Percentiles rank a stretch among this genome's conserved stretches.
phyloP scores from a whole-genome alignment of 2,888 invertebrate genomes.

The Spilosoma lubricipeda region DNA sequence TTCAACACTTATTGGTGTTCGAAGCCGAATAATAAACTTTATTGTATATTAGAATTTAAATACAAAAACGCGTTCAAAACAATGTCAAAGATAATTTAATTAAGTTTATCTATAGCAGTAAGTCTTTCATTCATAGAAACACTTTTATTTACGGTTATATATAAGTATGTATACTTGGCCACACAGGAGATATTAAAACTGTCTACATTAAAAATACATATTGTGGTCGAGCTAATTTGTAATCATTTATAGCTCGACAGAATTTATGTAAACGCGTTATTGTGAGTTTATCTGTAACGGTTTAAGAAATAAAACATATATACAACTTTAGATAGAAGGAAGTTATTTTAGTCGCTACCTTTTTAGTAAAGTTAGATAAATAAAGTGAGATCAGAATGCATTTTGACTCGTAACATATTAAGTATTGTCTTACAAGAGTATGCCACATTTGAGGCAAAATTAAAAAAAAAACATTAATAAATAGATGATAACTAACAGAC shows the following conservation, averaged over 20 bases:
- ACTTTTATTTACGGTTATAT: conserved; percentile 5
- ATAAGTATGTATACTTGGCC: conserved; percentile 36
- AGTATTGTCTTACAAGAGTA: conserved; percentile 51
- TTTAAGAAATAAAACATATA: background rate
- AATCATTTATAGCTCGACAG: background rate
- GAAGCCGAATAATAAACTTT: background rate
- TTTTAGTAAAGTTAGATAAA: conserved; percentile 32
- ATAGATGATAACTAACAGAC: conserved; percentile 35
- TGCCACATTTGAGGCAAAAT: conserved; percentile 25
- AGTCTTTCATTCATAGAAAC: conserved; percentile 12
- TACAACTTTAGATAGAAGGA: background rate
- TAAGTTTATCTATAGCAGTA: background rate
- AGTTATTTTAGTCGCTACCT: background rate
- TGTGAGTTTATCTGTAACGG: background rate
- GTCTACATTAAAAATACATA: background rate
- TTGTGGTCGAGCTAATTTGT: background rate
- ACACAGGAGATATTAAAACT: conserved; percentile 32
- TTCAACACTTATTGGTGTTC: conserved; percentile 5
- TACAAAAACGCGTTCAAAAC: conserved; percentile 31
- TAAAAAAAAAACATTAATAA: conserved; percentile 34
- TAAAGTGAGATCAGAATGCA: conserved; percentile 47
- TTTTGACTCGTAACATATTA: conserved; percentile 33
- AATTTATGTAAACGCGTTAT: background rate
- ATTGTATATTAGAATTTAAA: background rate
- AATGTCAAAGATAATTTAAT: conserved; percentile 38